A percentile compares a stretch with the other conserved stretches of the same genome.
Conservation (phyloP, 1,140 invertebrate genomes). For the Ceratina calcarata region DNA sequence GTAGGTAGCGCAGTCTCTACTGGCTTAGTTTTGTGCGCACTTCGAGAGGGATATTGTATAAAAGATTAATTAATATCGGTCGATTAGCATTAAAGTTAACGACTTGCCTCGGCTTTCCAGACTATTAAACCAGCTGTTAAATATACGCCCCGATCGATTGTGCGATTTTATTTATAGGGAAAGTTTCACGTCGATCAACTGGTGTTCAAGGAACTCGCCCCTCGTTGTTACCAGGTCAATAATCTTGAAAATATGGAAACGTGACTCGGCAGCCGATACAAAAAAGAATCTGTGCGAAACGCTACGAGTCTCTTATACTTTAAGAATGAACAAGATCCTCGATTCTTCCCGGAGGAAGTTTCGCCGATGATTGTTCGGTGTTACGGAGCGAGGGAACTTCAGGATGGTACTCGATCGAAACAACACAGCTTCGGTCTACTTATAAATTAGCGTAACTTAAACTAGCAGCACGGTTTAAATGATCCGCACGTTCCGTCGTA, state of each 20-base stretch:
- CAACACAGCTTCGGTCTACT: neutral
- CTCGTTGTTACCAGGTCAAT: conserved; percentile 27
- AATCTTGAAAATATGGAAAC: conserved; percentile 7
- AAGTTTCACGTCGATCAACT: conserved; percentile 33
- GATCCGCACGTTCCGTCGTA: too few relatives aligned
- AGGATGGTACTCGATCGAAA: neutral
- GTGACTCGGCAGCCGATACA: neutral
- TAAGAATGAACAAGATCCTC: neutral
- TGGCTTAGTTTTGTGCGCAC: neutral
- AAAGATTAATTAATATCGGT: conserved; percentile 5
- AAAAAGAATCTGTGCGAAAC: too few relatives aligned
- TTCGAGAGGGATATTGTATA: neutral
- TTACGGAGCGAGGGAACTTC: neutral
- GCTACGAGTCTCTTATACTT: neutral
- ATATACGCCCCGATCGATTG: conserved; percentile 38
- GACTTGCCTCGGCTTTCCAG: conserved; percentile 15
- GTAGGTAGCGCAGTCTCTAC: too few relatives aligned
- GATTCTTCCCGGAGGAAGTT: neutral
- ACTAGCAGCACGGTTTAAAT: neutral
- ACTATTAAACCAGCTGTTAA: conserved; percentile 33
- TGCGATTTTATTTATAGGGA: conserved; percentile 31
- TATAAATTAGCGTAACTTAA: neutral
- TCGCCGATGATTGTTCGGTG: neutral
- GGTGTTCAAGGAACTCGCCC: conserved; percentile 28
- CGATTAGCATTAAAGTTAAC: conserved; percentile 26